Evolutionary conservation across 2,888 invertebrate species (phyloP), one percentile per base, ranked within the genome.

Genomic region (Eupithecia tripunctaria): DNA sequence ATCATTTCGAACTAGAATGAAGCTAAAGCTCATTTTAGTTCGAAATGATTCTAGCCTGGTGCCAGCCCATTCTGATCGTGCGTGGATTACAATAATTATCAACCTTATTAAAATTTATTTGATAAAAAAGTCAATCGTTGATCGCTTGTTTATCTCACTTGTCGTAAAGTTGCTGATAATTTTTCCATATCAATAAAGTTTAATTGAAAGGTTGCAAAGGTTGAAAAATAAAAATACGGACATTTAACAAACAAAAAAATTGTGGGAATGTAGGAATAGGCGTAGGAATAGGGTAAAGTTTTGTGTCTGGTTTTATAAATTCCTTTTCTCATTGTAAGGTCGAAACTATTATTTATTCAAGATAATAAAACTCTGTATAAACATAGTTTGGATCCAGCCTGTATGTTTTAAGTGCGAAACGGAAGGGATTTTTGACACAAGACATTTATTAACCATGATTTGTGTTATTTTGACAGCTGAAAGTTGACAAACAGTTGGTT

Each of bases 161-260:
- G 27, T 59, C 27, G 59, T 59, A 59, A 59, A 59, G 59, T 27
- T 27, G 59, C 59, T n/a, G 59, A 59, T 59, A 59, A 59, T 59
- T 3, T 27, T 59, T 14, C 59, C 6, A 59, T 59, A 59, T 1
- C 59, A 27, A 59, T 59, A 59, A 47, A 47, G 10, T 47, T n/a
- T 47, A 21, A 47, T n/a, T 47, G n/a, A 47, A 47, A 47, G 47
- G n/a, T 47, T 8, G n/a, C 2, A 8, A 1, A 47, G n/a, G n/a
- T n/a, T n/a, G n/a, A n/a, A n/a, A n/a, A n/a, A n/a, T n/a, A n/a
- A n/a, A n/a, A n/a, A n/a, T n/a, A n/a, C n/a, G n/a, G n/a, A n/a
- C n/a, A n/a, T n/a, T n/a, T n/a, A n/a, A n/a, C n/a, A n/a, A n/a
- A n/a, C n/a, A n/a, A n/a, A n/a, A n/a, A n/a, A n/a, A n/a, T n/a